Base-by-base conservation (phyloP, 2,113 vertebrate species). In the Chitala chitala region DNA sequence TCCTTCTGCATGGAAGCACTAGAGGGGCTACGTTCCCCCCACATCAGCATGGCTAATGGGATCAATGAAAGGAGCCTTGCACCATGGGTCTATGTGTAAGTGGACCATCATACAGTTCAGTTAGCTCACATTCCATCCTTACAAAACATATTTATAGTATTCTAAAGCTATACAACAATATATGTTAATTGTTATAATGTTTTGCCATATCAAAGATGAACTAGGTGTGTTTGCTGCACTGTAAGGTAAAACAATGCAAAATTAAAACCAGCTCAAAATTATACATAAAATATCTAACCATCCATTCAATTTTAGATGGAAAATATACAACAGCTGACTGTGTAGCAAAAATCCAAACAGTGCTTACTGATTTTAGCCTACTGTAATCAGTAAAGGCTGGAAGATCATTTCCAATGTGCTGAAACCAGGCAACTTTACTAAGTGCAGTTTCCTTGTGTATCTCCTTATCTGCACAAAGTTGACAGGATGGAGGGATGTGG, bases 1-100 rank as follows among this genome's bases (percentile, higher is more conserved):
- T 82, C 86, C 20, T 77, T 86, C 84, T 90, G 88, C 63, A 79
- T 83, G 0, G 80, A 79, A 75, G 88, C 53, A 50, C 77, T 91
- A 54, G 83, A 85, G 69, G 86, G 88, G 55, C 86, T 85, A 72
- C 78, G 89, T 79, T 69, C 78, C 42, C 85, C 90, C 65, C 75
- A 88, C 63, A 80, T 84, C 50, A 85, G 78, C 79, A 76, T 90
- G 66, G 87, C 87, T 48, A 86, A 73, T 55, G 65, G 31, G 64
- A 84, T 92, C 76, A 88, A 92, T 2, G 87, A 91, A 74, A 87
- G 90, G 77, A 92, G 91, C 75, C 75, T 92, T 2, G 86, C 91
- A 0, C 65, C 85, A 51, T 91, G 90, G 90, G 85, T 36, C 42
- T 91, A 92, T 7, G 77, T 82, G 91, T 92, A 75, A 90, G 90